Percentiles rank a stretch among this genome's conserved stretches.
phyloP scores from a whole-genome alignment of 2,888 invertebrate species.

The Papilio elwesi region DNA sequence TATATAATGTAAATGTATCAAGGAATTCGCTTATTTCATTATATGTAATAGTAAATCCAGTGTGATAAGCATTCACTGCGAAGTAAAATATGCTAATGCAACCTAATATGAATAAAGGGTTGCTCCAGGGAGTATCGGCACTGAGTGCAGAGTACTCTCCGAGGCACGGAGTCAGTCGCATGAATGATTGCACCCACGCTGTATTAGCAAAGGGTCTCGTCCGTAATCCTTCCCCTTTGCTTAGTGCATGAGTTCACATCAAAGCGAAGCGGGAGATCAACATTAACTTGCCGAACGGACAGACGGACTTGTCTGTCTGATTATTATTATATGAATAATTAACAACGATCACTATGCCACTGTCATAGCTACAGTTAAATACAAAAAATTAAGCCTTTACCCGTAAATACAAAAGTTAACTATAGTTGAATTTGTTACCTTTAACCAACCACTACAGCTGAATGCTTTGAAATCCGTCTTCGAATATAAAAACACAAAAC shows the following conservation, averaged over 20 bases:
- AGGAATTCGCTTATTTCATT: background rate
- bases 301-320: constrained; percentile 36
- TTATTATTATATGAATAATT: constrained; percentile 49
- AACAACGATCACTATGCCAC: constrained; percentile 13
- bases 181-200: constrained; percentile 68
- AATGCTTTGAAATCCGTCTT: background rate
- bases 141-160: constrained; percentile 38
- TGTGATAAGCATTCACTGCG: background rate
- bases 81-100: constrained; percentile 28
- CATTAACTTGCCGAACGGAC: constrained; percentile 63
- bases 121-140: constrained; percentile 43
- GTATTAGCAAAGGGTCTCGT: constrained; percentile 67
- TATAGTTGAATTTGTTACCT: background rate
- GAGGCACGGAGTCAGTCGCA: constrained; percentile 53
- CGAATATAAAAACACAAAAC: too few relatives aligned
- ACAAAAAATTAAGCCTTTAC: background rate
- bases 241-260: constrained; percentile 68
- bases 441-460: background rate
- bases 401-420: background rate
- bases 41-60: background rate
- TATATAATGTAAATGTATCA: background rate
- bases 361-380: background rate
- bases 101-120: constrained; percentile 46
- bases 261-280: constrained; percentile 70
- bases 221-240: constrained; percentile 63